Conservation (phyloP, 64 coral and sea anemone species). For the Hydrozoanthus tunicans region DNA sequence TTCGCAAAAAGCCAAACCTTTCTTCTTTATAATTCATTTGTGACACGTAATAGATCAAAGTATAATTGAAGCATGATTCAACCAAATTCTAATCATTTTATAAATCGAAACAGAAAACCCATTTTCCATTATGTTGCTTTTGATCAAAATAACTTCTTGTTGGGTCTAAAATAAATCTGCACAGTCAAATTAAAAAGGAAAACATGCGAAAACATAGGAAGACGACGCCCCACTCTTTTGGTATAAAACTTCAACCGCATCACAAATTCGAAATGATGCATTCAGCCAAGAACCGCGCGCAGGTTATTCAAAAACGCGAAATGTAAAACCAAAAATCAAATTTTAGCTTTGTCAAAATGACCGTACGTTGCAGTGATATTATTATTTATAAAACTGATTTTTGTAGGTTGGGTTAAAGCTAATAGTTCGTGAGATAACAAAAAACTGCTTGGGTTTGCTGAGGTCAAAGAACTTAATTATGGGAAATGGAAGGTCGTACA, state of each 20-base stretch:
- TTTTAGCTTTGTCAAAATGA: neutral
- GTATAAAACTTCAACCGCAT: neutral
- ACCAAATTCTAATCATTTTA: constrained; percentile 12
- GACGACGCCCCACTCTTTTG: too few species aligned
- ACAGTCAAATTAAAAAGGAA: neutral
- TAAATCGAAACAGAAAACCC: constrained; percentile 14
- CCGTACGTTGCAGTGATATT: neutral
- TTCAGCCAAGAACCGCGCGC: too few species aligned
- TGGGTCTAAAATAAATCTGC: constrained; percentile 9
- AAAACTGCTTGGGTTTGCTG: constrained; percentile 29
- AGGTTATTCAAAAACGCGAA: neutral
- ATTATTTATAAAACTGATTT: constrained; percentile 2
- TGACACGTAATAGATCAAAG: constrained; percentile 10
- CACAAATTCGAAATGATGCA: neutral
- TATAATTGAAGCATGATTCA: neutral
- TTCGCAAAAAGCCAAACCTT: neutral
- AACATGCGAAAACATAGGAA: neutral
- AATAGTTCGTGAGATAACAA: constrained; percentile 16
- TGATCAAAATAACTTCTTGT: neutral
- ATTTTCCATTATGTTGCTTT: constrained; percentile 3
- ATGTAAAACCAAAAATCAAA: neutral
- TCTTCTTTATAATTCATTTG: constrained; percentile 35
- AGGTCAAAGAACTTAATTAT: constrained; percentile 3
- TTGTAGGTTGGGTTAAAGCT: neutral
- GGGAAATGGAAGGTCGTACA: constrained; percentile 8